Evolutionary conservation across 2,797 vertebrate genomes (phyloP), one percentile per base, ranked within the genome.

Genomic region (Moxostoma hubbsi): DNA sequence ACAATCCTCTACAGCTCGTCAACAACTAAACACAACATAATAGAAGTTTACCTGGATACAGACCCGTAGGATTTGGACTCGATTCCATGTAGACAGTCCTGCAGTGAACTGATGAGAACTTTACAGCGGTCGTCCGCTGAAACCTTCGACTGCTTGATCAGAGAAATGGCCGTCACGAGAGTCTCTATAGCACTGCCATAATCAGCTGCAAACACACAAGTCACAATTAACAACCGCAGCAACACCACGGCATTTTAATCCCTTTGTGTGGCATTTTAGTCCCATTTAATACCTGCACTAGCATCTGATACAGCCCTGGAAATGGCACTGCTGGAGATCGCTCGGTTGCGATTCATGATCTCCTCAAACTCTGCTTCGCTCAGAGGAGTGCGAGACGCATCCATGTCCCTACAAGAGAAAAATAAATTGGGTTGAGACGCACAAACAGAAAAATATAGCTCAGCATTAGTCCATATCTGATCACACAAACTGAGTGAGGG

Each of bases 171-270:
- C 9, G 98, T 99, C 88, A 99, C 97, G 92, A 99, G 87, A 61
- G 98, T 99, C 90, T 99, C 98, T 90, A 99, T 99, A 78, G 97
- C 98, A 85, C 98, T 99, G 90, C 98, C 98, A 87, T 99, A 99
- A 89, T 99, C 98, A 72, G 96, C 98, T 99, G 85, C 69, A 87
- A 87, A 80, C 1, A 1, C 83, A 11, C 1, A 59, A 1, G 24
- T 5, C 18, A 36, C 59, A 12, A 36, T 36, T 61, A 11, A 10
- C 45, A n/a, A 2, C 24, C 24, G 24, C 24, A 24, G 24, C 24
- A 24, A 24, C 2, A 24, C 24, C 2, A 24, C 1, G 24, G 24
- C 24, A 24, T 24, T 24, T 24, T 24, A 24, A 24, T 24, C 24
- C 1, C 24, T 24, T 1, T 24, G 24, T 24, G 24, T 24, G 24